Evolutionary conservation across 2,113 vertebrate genomes (phyloP).

Genomic region (Aspidoscelis tigris): DNA sequence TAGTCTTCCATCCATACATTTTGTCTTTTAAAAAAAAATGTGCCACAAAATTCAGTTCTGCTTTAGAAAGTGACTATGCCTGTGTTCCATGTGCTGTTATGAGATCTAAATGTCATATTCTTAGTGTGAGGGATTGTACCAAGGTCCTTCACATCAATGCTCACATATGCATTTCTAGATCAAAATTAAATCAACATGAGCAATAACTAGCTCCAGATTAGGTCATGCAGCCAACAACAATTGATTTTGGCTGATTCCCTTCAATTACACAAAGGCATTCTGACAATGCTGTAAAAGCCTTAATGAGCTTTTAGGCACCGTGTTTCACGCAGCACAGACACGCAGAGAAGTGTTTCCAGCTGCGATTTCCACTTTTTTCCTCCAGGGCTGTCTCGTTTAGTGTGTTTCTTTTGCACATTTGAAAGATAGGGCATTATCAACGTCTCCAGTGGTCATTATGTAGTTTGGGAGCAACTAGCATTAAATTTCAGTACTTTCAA

Average conservation of each 20-base stretch:
- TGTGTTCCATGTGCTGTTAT: background rate
- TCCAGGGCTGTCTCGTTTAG: background rate
- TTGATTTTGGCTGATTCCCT: conserved; percentile 5
- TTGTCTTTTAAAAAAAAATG: background rate
- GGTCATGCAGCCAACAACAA: background rate
- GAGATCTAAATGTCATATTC: background rate
- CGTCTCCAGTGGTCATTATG: conserved; percentile 53
- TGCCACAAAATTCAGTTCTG: background rate
- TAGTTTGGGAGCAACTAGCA: conserved; percentile 43
- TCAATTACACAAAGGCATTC: conserved; percentile 46
- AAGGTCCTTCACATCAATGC: background rate
- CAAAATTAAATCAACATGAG: conserved; percentile 5
- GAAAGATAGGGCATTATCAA: conserved; percentile 46
- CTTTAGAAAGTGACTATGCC: background rate
- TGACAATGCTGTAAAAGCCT: conserved; percentile 42
- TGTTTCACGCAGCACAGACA: conserved; percentile 37
- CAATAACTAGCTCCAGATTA: background rate
- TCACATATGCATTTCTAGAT: background rate
- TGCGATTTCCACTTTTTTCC: conserved; percentile 45
- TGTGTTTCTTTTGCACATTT: conserved; percentile 44
- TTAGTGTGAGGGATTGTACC: background rate
- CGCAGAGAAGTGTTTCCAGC: conserved; percentile 42
- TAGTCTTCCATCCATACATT: background rate
- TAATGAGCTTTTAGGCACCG: conserved; percentile 60
- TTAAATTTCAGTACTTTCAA: conserved; percentile 45